A percentile compares a stretch with the other conserved stretches of the same genome.
Conservation (phyloP, 2,797 vertebrate genomes). For the Bucorvus abyssinicus region DNA sequence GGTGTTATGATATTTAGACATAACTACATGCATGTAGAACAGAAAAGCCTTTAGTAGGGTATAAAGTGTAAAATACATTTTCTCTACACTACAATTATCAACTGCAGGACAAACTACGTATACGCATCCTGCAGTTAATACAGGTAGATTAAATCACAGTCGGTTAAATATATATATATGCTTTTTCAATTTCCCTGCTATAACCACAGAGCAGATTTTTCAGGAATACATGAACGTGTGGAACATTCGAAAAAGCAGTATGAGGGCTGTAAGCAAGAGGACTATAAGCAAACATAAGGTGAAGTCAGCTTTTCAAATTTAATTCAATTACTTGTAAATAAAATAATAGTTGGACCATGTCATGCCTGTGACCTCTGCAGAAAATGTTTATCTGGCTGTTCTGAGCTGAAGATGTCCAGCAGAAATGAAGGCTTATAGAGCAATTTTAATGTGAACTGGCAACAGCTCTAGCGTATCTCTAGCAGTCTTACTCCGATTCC, state of each 20-base stretch:
- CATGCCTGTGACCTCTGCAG: not conserved
- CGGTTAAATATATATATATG: fast-evolving
- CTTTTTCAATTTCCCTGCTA: not conserved
- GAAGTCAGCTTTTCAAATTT: not conserved
- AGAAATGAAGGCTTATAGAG: not conserved
- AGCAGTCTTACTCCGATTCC: not conserved
- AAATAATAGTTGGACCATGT: not conserved
- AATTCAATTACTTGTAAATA: not conserved
- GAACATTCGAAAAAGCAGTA: not conserved
- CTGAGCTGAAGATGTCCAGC: not conserved
- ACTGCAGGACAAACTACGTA: not conserved
- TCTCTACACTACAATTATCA: not conserved
- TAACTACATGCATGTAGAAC: not conserved
- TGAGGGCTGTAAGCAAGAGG: not conserved
- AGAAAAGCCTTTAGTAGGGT: not conserved
- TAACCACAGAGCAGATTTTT: not conserved
- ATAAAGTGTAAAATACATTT: not conserved
- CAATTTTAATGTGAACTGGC: not conserved
- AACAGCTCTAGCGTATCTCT: not conserved
- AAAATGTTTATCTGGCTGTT: not conserved
- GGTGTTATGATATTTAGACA: not conserved
- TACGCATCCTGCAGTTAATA: not conserved
- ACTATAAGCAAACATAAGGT: not conserved
- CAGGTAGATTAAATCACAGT: not conserved
- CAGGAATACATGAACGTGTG: not conserved